Evolutionary conservation across 1,140 invertebrate genomes (phyloP).

Genomic region (Trichomalopsis sarcophagae): DNA sequence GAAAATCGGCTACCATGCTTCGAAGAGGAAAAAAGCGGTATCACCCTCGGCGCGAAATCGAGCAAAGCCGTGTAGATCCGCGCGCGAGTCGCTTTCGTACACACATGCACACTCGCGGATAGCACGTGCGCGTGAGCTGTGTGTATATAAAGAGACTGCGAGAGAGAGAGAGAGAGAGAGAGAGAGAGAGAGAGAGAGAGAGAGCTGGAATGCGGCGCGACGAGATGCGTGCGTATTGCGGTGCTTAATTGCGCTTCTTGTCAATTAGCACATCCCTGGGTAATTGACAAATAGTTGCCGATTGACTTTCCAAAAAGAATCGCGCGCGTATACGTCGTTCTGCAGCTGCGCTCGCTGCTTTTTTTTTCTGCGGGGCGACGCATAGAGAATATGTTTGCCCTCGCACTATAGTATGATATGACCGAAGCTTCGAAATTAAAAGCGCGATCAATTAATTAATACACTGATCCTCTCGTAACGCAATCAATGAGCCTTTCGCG

Average conservation of each 20-base stretch:
- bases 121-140: too few species aligned
- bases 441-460: not conserved
- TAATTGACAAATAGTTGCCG: slow-evolving; percentile 51
- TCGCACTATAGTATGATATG: too few species aligned
- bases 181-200: not conserved
- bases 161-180: too few species aligned
- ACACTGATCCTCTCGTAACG: not conserved
- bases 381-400: not conserved
- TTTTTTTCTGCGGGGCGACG: not conserved
- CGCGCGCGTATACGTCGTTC: not conserved
- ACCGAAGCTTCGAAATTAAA: not conserved
- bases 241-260: slow-evolving; percentile 43
- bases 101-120: too few species aligned
- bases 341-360: not conserved
- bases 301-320: slow-evolving; percentile 30
- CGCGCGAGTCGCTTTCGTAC: too few species aligned
- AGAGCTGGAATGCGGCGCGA: slow-evolving; percentile 34
- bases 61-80: too few species aligned
- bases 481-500: not conserved
- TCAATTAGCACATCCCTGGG: slow-evolving; percentile 51
- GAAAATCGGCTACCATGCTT: too few species aligned
- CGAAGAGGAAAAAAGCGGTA: not conserved
- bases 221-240: not conserved
- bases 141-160: too few species aligned
- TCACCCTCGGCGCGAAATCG: too few species aligned